Conservation (phyloP, 2,797 vertebrate genomes). For the Numenius phaeopus region DNA sequence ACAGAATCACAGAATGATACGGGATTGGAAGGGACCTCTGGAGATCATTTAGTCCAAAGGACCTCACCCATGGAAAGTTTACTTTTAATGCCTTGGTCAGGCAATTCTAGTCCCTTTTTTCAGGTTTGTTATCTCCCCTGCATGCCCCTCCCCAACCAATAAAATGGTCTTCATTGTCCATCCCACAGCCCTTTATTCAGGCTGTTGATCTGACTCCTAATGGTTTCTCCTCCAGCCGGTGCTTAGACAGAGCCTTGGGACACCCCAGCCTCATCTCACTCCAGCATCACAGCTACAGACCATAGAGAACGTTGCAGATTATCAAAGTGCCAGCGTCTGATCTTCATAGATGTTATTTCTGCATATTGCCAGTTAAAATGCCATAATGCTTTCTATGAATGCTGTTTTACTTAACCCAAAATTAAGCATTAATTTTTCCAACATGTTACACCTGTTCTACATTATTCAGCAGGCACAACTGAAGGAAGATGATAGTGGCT, state of each 20-base stretch:
- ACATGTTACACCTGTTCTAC: not conserved
- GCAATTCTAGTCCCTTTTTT: not conserved
- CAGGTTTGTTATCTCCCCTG: not conserved
- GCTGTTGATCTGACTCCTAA: not conserved
- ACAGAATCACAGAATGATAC: not conserved
- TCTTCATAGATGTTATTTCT: not conserved
- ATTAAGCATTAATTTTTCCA: not conserved
- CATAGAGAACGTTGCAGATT: not conserved
- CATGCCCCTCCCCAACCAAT: too few species aligned
- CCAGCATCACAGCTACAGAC: not conserved
- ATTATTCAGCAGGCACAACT: not conserved
- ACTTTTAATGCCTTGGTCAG: not conserved
- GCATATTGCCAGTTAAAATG: not conserved
- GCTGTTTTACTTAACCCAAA: not conserved
- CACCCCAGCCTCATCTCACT: not conserved
- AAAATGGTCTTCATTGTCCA: not conserved
- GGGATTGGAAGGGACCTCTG: too few species aligned
- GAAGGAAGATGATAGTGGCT: not conserved
- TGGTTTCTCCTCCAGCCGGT: not conserved
- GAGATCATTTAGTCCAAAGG: not conserved
- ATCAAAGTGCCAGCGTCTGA: not conserved
- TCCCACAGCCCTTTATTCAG: not conserved
- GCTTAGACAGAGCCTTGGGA: not conserved
- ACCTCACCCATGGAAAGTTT: not conserved
- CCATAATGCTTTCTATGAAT: not conserved